Evolutionary conservation across 2,797 vertebrate species (phyloP).

Genomic region (Gymnothorax reevesii): DNA sequence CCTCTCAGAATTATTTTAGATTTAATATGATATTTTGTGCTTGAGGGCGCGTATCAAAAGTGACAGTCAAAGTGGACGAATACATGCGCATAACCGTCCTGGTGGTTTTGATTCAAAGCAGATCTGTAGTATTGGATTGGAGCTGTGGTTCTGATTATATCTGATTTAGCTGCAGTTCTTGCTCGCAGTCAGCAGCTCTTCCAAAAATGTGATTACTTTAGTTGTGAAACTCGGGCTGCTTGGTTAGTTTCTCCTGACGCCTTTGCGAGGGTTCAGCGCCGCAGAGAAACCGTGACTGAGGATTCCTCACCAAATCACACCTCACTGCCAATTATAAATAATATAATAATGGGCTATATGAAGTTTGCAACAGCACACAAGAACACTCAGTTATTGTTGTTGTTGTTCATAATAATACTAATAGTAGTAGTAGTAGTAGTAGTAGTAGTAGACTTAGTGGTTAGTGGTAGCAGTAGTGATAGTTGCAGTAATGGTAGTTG

Average conservation of each 20-base stretch:
- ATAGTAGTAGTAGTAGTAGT: no score
- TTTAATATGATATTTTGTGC: not conserved
- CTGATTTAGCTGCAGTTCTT: not conserved
- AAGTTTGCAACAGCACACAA: conserved; percentile 19
- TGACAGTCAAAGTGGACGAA: not conserved
- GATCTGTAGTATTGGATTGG: not conserved
- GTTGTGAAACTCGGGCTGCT: not conserved
- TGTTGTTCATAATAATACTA: no score
- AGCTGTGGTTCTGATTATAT: not conserved
- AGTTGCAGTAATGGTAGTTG: no score
- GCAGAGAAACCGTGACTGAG: conserved; percentile 38
- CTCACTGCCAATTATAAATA: conserved; percentile 41
- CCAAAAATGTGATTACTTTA: not conserved
- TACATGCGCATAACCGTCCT: not conserved
- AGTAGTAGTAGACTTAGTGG: no score
- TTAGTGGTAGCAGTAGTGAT: no score
- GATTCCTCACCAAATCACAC: conserved; percentile 33
- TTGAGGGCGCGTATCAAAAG: not conserved
- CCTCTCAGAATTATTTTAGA: not conserved
- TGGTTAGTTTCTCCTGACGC: not conserved
- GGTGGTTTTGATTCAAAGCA: not conserved
- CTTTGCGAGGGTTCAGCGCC: not conserved
- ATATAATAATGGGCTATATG: conserved; percentile 40
- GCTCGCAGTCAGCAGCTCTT: not conserved
- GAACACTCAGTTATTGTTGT: conserved; percentile 6